A percentile compares a stretch with the other conserved stretches of the same genome.
phyloP scores from a whole-genome alignment of 1,140 invertebrate genomes.

The Listronotus bonariensis region DNA sequence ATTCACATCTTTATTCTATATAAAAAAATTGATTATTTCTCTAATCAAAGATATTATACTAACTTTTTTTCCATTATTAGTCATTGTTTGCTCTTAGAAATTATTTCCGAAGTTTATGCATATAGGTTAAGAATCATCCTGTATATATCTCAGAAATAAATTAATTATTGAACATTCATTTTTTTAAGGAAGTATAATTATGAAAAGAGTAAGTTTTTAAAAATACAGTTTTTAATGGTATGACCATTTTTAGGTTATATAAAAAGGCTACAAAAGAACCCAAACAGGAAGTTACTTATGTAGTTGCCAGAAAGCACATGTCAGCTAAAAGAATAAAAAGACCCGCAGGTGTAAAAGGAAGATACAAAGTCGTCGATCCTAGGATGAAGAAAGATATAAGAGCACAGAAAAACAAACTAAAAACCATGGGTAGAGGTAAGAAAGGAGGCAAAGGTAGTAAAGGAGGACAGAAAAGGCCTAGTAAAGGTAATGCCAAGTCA shows the following conservation, averaged over 20 bases:
- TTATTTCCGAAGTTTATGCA: too few species aligned
- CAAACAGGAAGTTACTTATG: slow-evolving; percentile 91
- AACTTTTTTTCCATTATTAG: too few species aligned
- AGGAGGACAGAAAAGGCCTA: slow-evolving; percentile 22
- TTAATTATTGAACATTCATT: too few species aligned
- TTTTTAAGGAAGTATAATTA: too few species aligned
- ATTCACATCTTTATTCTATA: too few species aligned
- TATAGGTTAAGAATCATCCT: too few species aligned
- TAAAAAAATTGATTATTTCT: too few species aligned
- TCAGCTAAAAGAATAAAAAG: slow-evolving; percentile 75
- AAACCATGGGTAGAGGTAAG: slow-evolving; percentile 53
- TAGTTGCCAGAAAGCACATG: slow-evolving; percentile 90
- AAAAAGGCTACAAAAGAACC: slow-evolving; percentile 84
- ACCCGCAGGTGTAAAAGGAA: slow-evolving; percentile 88
- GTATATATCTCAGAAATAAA: too few species aligned
- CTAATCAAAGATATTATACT: too few species aligned
- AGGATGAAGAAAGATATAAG: slow-evolving; percentile 94
- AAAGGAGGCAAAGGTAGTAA: slow-evolving; percentile 42
- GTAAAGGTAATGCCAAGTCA: neutral
- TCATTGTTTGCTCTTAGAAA: too few species aligned
- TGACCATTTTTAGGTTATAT: slow-evolving; percentile 77
- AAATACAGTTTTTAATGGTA: too few species aligned
- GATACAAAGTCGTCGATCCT: slow-evolving; percentile 92
- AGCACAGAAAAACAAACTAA: slow-evolving; percentile 69
- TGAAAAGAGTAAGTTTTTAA: too few species aligned